Conservation (phyloP, 2,113 vertebrate genomes). For the Acinonyx jubatus region DNA sequence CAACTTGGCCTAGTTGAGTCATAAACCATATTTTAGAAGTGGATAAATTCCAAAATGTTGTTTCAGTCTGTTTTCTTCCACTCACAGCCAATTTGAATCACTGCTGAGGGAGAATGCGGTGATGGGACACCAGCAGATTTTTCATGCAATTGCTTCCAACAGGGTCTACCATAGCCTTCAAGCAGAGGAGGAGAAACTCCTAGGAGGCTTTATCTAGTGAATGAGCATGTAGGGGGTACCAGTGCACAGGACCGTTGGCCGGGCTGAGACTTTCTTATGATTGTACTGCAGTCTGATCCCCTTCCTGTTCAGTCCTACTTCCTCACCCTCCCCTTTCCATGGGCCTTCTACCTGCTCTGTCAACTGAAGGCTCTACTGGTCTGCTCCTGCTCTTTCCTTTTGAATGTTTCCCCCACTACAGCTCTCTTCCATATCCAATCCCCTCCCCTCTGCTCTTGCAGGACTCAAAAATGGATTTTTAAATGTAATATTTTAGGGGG, state of each 20-base stretch:
- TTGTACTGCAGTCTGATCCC: fast-evolving
- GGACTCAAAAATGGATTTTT: not conserved
- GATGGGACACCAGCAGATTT: not conserved
- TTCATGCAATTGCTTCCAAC: not conserved
- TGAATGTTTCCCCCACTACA: not conserved
- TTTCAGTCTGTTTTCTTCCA: not conserved
- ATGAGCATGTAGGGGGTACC: fast-evolving
- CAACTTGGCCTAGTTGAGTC: not conserved
- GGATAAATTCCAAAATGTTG: not conserved
- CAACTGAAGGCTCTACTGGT: not conserved
- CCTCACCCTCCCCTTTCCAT: not conserved
- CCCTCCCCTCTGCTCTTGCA: not conserved
- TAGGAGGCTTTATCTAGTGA: not conserved
- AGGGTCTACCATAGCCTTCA: not conserved
- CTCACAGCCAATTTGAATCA: not conserved
- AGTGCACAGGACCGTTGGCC: fast-evolving
- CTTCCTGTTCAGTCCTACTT: fast-evolving
- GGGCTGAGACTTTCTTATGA: not conserved
- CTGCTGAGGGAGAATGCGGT: not conserved
- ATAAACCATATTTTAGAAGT: not conserved
- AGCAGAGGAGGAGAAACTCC: not conserved
- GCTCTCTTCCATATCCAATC: not conserved
- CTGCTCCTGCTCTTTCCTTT: not conserved
- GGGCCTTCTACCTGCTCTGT: not conserved
- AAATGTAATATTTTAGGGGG: not conserved